These are phyloP conservation scores for Malacosoma neustria DNA, from an alignment of 2,888 invertebrate genomes.

Conservation along the genomic window DNA sequence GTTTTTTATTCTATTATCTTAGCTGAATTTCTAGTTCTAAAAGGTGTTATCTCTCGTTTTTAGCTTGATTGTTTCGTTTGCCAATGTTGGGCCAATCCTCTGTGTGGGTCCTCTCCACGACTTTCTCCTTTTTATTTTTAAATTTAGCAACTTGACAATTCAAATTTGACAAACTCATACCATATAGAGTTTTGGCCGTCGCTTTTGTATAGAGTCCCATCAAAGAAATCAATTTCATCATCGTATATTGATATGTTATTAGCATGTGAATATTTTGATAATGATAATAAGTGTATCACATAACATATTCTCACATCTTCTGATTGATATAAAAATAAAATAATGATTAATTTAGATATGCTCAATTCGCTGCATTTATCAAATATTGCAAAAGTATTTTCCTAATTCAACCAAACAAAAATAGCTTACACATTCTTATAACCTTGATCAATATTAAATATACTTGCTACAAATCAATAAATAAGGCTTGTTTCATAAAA, in stretches of 20 bases:
- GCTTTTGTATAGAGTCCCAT: constrained; percentile 36
- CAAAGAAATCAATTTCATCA: constrained; percentile 3
- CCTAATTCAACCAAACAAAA: too few species aligned
- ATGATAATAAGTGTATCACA: not conserved
- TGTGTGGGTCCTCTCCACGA: constrained; percentile 49
- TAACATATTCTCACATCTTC: too few species aligned
- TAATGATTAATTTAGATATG: too few species aligned
- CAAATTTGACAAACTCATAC: constrained; percentile 10
- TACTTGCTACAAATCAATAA: too few species aligned
- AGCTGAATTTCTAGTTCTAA: constrained; percentile 3
- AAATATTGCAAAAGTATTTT: too few species aligned
- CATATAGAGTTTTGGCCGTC: constrained; percentile 69
- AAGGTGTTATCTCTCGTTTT: constrained; percentile 45
- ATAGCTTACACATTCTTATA: too few species aligned
- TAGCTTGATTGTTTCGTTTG: constrained; percentile 35
- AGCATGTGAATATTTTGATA: not conserved
- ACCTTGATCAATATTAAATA: too few species aligned
- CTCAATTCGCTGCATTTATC: too few species aligned
- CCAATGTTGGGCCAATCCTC: constrained; percentile 65
- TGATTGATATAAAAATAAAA: too few species aligned
- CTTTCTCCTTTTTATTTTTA: constrained; percentile 16
- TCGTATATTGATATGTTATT: not conserved
- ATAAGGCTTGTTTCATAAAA: too few species aligned
- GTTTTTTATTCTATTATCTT: not conserved
- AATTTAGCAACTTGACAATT: constrained; percentile 15